These are phyloP conservation scores for Aegotheles bennettii DNA, from an alignment of 2,113 vertebrate genomes.

Conservation along the genomic window DNA sequence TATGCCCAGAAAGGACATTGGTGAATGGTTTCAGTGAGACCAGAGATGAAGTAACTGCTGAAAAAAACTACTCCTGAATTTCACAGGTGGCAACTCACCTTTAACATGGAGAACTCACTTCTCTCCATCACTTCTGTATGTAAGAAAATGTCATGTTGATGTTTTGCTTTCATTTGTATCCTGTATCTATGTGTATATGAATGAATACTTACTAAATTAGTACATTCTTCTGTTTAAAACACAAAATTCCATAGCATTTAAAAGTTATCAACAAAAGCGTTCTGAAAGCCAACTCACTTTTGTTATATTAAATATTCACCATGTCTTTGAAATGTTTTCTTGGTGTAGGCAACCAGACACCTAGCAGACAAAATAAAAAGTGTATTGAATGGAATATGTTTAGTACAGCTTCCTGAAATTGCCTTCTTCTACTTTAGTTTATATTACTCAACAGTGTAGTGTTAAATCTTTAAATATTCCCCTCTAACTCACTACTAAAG, in stretches of 20 bases:
- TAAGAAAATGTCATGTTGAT: background rate
- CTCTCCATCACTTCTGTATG: background rate
- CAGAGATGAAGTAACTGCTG: background rate
- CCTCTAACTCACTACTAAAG: background rate
- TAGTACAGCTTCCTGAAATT: background rate
- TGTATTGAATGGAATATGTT: background rate
- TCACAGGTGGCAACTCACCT: background rate
- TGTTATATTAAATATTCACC: background rate
- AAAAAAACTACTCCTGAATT: background rate
- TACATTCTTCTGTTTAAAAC: background rate
- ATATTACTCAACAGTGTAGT: background rate
- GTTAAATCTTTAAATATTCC: background rate
- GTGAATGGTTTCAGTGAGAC: background rate
- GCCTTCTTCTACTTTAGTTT: background rate
- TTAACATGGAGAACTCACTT: background rate
- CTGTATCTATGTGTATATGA: background rate
- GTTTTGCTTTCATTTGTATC: background rate
- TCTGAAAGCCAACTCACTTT: background rate
- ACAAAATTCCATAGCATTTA: background rate
- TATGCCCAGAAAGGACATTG: background rate
- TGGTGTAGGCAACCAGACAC: background rate
- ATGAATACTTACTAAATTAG: background rate
- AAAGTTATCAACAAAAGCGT: background rate
- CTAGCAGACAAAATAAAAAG: background rate
- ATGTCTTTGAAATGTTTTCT: background rate